A percentile compares a stretch with the other conserved stretches of the same genome.
phyloP scores from a whole-genome alignment of 2,888 invertebrate species.

The Ormyrus thymus region DNA sequence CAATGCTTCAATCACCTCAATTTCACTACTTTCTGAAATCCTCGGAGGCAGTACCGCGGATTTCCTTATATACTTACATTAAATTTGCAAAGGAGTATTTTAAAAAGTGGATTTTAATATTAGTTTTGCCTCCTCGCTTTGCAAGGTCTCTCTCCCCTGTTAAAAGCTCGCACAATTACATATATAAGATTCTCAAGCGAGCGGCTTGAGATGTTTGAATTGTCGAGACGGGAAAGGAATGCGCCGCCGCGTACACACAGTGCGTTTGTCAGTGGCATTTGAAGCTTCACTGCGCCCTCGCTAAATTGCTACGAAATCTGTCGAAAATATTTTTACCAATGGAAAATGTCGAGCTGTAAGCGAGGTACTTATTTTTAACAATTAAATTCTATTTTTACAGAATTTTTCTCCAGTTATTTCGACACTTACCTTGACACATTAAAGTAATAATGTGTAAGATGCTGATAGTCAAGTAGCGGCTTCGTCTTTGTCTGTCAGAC shows the following conservation, averaged over 20 bases:
- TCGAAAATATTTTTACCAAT: slow-evolving; percentile 32
- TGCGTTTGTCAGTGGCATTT: slow-evolving; percentile 38
- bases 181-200: slow-evolving; percentile 31
- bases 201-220: slow-evolving; percentile 31
- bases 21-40: no score
- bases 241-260: neutral
- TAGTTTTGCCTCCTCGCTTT: slow-evolving; percentile 11
- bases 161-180: slow-evolving; percentile 49
- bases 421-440: slow-evolving; percentile 74
- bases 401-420: no score
- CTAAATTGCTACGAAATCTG: slow-evolving; percentile 45
- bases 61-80: neutral
- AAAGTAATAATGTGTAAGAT: slow-evolving; percentile 73
- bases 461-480: slow-evolving; percentile 72
- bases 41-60: neutral
- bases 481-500: slow-evolving; percentile 69
- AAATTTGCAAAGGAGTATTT: slow-evolving; percentile 8
- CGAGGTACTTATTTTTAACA: no score
- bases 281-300: neutral
- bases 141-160: neutral
- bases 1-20: no score
- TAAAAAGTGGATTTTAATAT: slow-evolving; percentile 27
- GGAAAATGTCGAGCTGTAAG: neutral
- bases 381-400: no score
- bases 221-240: slow-evolving; percentile 31